A percentile compares a stretch with the other conserved stretches of the same genome.
These are phyloP conservation scores for Eupsilia transversa DNA, from an alignment of 2,888 invertebrate genomes.

Conservation along the genomic window DNA sequence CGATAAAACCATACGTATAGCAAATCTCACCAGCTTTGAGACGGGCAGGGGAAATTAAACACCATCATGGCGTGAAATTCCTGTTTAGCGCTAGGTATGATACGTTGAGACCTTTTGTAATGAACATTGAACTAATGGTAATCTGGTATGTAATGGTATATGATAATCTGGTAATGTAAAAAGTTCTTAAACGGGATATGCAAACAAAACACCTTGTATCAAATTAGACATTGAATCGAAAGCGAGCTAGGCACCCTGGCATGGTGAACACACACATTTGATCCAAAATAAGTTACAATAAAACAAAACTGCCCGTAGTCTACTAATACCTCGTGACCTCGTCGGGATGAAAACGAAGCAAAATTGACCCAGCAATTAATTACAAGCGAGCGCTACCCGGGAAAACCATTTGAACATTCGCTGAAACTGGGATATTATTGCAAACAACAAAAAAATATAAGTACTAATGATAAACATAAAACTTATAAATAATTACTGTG, in stretches of 20 bases:
- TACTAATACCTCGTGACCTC: neutral
- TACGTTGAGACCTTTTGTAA: constrained; percentile 19
- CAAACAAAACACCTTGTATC: neutral
- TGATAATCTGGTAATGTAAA: constrained; percentile 1
- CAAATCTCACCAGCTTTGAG: constrained; percentile 25
- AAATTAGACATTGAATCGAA: neutral
- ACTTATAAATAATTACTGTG: constrained; percentile 38
- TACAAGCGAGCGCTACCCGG: neutral
- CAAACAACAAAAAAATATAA: constrained; percentile 4
- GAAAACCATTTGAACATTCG: constrained; percentile 27
- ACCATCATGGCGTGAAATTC: constrained; percentile 35
- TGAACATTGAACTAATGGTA: constrained; percentile 18
- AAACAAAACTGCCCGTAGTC: neutral
- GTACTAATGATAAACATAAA: constrained; percentile 16
- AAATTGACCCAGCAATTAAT: constrained; percentile 19
- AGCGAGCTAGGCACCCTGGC: neutral
- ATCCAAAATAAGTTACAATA: neutral
- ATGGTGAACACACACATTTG: neutral
- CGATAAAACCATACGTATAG: constrained; percentile 10
- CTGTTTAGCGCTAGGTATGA: constrained; percentile 15
- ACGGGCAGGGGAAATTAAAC: constrained; percentile 44
- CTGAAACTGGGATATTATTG: constrained; percentile 11
- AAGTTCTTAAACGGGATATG: neutral
- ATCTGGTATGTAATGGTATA: too few species aligned
- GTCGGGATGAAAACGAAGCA: neutral